phyloP scores from a whole-genome alignment of 2,797 vertebrate species.

The Nyctalus aviator region DNA sequence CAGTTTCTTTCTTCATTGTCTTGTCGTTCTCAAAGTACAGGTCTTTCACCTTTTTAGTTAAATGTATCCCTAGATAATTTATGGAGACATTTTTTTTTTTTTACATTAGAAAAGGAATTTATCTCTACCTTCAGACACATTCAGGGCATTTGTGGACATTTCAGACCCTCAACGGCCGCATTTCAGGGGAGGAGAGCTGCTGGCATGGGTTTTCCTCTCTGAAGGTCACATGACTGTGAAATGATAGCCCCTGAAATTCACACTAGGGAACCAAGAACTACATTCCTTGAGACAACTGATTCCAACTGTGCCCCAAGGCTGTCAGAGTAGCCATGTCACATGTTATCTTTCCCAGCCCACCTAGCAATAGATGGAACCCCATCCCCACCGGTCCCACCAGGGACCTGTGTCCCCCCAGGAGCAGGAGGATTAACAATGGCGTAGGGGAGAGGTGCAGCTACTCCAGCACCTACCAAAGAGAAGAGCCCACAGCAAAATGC shows the following conservation, averaged over 20 bases:
- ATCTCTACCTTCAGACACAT: neutral
- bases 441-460: neutral
- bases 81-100: neutral
- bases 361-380: neutral
- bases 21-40: neutral
- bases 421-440: neutral
- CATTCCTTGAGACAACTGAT: neutral
- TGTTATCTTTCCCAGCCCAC: neutral
- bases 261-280: neutral
- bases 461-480: neutral
- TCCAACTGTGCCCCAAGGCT: neutral
- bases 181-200: neutral
- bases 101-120: neutral
- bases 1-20: neutral
- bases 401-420: neutral
- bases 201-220: neutral
- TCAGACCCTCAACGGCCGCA: neutral
- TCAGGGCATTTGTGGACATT: neutral
- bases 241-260: neutral
- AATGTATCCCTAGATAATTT: neutral
- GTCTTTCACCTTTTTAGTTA: neutral
- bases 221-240: neutral
- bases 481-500: accelerated
- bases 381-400: neutral
- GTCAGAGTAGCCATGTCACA: neutral